Conservation (phyloP, 2,888 invertebrate species). For the Athripsodes cinereus region DNA sequence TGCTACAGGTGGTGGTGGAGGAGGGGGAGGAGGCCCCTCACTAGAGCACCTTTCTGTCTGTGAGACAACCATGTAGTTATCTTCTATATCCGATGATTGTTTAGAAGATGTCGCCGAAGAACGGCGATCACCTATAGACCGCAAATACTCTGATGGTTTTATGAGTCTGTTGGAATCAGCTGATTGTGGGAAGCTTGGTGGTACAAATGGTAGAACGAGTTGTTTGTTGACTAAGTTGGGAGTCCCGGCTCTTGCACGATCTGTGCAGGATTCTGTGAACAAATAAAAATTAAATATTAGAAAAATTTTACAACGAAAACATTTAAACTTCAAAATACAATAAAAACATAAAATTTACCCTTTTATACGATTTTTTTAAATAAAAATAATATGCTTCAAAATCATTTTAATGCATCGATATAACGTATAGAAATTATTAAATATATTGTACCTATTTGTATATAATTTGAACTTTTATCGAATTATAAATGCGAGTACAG, state of each 20-base stretch:
- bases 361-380: too few species aligned
- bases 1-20: conserved; percentile 52
- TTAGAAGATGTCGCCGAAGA: conserved; percentile 45
- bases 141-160: conserved; percentile 87
- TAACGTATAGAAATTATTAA: too few species aligned
- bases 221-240: conserved; percentile 76
- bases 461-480: too few species aligned
- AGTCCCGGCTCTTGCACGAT: conserved; percentile 45
- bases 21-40: conserved; percentile 40
- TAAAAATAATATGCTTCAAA: too few species aligned
- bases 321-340: too few species aligned
- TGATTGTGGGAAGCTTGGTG: conserved; percentile 77
- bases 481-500: too few species aligned
- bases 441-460: too few species aligned
- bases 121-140: conserved; percentile 67
- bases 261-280: conserved; percentile 38
- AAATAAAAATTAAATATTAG: too few species aligned
- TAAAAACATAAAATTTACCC: too few species aligned
- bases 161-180: conserved; percentile 78
- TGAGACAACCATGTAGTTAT: conserved; percentile 31
- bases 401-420: too few species aligned
- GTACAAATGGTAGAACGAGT: conserved; percentile 82
- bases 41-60: conserved; percentile 36
- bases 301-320: too few species aligned
- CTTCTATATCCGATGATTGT: conserved; percentile 36